A percentile compares a stretch with the other conserved stretches of the same genome.
phyloP scores from a whole-genome alignment of 2,888 invertebrate species.

The Bugula neritina region DNA sequence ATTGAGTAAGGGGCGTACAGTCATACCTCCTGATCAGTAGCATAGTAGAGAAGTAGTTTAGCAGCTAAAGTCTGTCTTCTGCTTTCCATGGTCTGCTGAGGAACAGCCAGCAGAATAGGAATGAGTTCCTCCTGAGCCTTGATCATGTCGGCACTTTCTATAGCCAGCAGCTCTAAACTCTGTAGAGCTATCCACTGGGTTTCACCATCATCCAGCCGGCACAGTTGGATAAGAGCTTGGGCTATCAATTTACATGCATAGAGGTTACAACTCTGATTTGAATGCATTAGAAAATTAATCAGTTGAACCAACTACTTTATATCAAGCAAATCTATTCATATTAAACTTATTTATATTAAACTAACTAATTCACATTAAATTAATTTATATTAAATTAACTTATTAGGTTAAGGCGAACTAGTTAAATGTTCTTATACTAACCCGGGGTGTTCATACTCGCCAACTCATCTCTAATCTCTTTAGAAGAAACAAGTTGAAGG shows the following conservation, averaged over 20 bases:
- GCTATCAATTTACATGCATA: slow-evolving; percentile 38
- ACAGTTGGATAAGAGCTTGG: slow-evolving; percentile 42
- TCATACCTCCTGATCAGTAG: slow-evolving; percentile 43
- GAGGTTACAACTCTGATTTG: too few species aligned
- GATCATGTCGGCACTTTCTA: slow-evolving; percentile 46
- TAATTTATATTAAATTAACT: too few species aligned
- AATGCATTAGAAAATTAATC: too few species aligned
- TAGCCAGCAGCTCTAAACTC: slow-evolving; percentile 47
- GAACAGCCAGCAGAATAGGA: slow-evolving; percentile 39
- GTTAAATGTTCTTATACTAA: too few species aligned
- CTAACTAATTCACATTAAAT: too few species aligned
- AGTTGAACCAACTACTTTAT: too few species aligned
- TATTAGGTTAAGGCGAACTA: too few species aligned
- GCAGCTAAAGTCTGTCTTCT: slow-evolving; percentile 43
- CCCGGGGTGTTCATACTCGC: slow-evolving; percentile 36
- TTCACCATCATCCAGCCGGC: slow-evolving; percentile 40
- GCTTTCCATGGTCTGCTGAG: slow-evolving; percentile 40
- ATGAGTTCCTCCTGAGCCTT: slow-evolving; percentile 47
- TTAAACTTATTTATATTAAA: too few species aligned
- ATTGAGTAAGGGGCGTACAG: too few species aligned
- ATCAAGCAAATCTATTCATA: too few species aligned
- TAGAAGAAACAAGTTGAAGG: slow-evolving; percentile 44
- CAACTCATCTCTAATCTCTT: slow-evolving; percentile 41
- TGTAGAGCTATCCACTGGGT: slow-evolving; percentile 45
- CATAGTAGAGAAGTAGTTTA: slow-evolving; percentile 49